Percentiles rank a stretch among this genome's conserved stretches.
These are phyloP conservation scores for Halocynthia roretzi DNA, from an alignment of 23 tunicate genomes.

Conservation along the genomic window DNA sequence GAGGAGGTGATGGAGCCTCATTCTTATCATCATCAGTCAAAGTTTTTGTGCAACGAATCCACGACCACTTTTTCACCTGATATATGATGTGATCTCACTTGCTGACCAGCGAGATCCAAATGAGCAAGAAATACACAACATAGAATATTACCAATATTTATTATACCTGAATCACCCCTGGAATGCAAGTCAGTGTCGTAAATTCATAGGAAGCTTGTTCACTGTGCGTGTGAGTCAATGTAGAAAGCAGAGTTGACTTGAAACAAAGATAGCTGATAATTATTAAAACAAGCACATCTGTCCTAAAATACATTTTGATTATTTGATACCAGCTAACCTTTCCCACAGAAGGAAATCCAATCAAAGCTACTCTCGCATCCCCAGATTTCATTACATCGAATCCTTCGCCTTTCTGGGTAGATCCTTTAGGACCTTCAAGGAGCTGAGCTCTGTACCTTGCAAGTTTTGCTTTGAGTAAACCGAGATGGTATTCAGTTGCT, in stretches of 20 bases:
- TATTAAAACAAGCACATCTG: neutral
- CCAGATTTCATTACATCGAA: conserved; percentile 99
- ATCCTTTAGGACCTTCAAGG: conserved; percentile 78
- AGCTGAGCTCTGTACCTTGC: conserved; percentile 89
- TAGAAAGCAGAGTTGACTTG: conserved; percentile 87
- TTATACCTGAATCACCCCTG: conserved; percentile 65
- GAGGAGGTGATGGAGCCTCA: no score
- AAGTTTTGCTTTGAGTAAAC: conserved; percentile 92
- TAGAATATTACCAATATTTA: no score
- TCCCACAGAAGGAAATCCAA: conserved; percentile 98
- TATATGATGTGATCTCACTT: no score
- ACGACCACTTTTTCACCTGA: no score
- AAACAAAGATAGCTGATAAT: neutral
- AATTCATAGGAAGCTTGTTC: conserved; percentile 93
- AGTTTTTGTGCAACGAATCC: no score
- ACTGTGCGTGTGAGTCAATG: conserved; percentile 72
- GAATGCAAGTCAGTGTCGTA: conserved; percentile 98
- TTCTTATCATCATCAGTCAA: no score
- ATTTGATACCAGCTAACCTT: neutral
- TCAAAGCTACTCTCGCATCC: conserved; percentile 93
- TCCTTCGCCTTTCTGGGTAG: conserved; percentile 94
- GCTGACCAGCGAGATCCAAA: no score
- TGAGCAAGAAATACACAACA: no score
- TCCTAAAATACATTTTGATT: neutral
- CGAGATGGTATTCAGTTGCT: conserved; percentile 98